Evolutionary conservation across 1,140 invertebrate species (phyloP), one percentile per base, ranked within the genome.

Genomic region (Tetramorium parvispinum): DNA sequence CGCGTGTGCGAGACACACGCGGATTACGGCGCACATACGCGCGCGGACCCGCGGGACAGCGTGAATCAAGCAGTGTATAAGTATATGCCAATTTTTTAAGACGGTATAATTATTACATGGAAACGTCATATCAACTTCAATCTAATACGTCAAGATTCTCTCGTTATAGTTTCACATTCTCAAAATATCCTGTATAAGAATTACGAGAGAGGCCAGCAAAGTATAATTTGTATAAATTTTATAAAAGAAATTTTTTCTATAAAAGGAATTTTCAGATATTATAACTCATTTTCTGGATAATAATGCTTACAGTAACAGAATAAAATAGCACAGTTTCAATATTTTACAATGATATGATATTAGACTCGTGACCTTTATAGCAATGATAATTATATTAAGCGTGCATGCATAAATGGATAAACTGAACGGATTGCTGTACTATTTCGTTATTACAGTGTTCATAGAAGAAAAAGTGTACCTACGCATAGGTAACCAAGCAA

Each of bases 1-100:
- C 65, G 65, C 81, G 68, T 68, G 51, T 57, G 53, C 59, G 49
- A 53, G 18, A 51, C 6, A 24, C 76, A 24, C 16, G 59, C 46
- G 27, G 43, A 18, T 82, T 32, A 59, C 65, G 32, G 13, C 63
- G 27, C 78, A 43, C 65, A 43, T 53, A n/a, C 49, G 77, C 18
- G 18, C 24, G 37, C 40, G 18, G 5, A 32, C 21, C 10, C 27
- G 11, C 18, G 59, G 43, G 73, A 43, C 37, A 43, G 53, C 37
- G 21, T 43, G 37, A 18, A 37, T 61, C 16, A 18, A 43, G 40
- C 18, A 6, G 16, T n/a, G 21, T 24, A 3, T 63, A n/a, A n/a
- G n/a, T n/a, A 40, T 5, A 3, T 3, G 18, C 24, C 7, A 40
- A 3, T 53, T 16, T 53, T 10, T 7, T 16, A 8, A 55, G 10